A percentile compares a stretch with the other conserved stretches of the same genome.
Conservation (phyloP, 2,113 vertebrate species). For the Pitta sordida region DNA sequence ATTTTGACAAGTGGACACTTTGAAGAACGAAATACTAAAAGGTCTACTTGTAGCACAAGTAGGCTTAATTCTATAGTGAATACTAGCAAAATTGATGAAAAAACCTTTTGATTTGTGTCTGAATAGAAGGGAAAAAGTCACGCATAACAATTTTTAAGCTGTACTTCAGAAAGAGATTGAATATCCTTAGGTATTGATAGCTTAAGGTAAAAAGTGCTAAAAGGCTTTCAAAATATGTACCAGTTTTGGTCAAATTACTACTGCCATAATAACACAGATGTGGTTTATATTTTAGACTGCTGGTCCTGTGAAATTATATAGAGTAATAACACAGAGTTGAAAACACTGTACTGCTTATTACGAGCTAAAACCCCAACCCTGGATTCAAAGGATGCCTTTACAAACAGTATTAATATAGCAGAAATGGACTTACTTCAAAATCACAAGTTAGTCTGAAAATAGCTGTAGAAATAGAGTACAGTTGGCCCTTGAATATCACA, state of each 20-base stretch:
- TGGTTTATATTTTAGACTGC: neutral
- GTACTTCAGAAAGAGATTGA: neutral
- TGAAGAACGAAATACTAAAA: neutral
- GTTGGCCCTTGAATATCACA: too few species aligned
- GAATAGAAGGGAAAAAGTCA: neutral
- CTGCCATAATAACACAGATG: neutral
- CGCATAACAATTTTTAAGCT: neutral
- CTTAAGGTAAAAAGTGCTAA: neutral
- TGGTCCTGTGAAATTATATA: neutral
- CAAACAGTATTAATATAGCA: neutral
- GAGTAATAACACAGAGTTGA: neutral
- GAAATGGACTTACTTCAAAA: neutral
- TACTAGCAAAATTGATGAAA: neutral
- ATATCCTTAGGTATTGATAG: neutral
- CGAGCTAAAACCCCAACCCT: neutral
- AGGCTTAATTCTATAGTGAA: neutral
- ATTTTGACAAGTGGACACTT: neutral
- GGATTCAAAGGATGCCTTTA: neutral
- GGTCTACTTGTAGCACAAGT: neutral
- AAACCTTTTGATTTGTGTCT: neutral
- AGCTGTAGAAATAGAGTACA: neutral
- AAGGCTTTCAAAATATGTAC: neutral
- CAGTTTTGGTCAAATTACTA: slow-evolving; percentile 4
- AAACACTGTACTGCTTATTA: neutral
- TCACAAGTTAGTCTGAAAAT: neutral